phyloP scores from a whole-genome alignment of 2,888 invertebrate species.

The Epinotia demarniana region DNA sequence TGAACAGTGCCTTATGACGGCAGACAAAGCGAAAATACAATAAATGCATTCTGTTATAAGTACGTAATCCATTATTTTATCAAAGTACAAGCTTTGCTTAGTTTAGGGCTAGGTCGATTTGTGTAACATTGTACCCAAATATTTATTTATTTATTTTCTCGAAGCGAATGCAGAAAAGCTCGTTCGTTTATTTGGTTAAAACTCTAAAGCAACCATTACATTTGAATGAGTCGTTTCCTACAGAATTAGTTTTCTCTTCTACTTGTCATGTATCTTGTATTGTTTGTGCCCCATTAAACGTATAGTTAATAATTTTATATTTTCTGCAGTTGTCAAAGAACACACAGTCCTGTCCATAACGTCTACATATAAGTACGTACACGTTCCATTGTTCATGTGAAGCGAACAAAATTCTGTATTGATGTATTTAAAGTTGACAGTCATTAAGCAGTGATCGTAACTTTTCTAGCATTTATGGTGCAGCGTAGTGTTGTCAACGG shows the following conservation, averaged over 20 bases:
- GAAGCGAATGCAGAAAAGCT: background rate
- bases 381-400: background rate
- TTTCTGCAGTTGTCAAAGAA: background rate
- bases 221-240: background rate
- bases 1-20: background rate
- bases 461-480: too few species aligned
- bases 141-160: too few species aligned
- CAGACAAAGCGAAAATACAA: background rate
- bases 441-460: too few species aligned
- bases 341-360: background rate
- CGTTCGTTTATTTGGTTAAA: background rate
- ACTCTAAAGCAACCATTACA: background rate
- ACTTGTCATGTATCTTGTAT: background rate
- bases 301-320: background rate
- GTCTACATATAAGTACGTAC: background rate
- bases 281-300: background rate
- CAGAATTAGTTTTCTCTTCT: background rate
- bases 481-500: too few species aligned
- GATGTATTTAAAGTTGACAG: background rate
- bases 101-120: too few species aligned
- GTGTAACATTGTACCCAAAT: too few species aligned
- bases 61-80: too few species aligned
- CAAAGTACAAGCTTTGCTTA: too few species aligned
- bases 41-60: background rate
- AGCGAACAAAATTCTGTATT: background rate